phyloP scores from a whole-genome alignment of 2,888 invertebrate genomes.

The Cheilosia soror region DNA sequence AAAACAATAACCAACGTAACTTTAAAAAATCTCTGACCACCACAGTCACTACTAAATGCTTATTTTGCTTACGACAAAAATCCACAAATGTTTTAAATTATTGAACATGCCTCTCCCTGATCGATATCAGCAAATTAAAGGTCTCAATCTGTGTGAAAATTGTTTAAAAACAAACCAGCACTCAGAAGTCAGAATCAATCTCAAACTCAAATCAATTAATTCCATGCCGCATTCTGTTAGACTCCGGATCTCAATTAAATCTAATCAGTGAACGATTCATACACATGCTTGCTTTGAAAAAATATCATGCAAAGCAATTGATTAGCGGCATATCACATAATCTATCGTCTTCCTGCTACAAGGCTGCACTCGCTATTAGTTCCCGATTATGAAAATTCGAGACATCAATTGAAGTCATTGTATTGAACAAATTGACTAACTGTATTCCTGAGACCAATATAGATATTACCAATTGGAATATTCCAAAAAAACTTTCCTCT shows the following conservation, averaged over 20 bases:
- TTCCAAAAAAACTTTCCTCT: conserved; percentile 44
- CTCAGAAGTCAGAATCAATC: too few relatives aligned
- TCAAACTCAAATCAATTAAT: conserved; percentile 12
- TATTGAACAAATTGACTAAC: too few relatives aligned
- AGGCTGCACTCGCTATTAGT: too few relatives aligned
- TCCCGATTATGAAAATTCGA: too few relatives aligned
- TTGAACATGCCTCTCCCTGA: too few relatives aligned
- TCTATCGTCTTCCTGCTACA: conserved; percentile 21
- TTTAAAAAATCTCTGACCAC: conserved; percentile 7
- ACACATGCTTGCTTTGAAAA: conserved; percentile 23
- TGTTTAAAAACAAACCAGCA: too few relatives aligned
- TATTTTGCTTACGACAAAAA: too few relatives aligned
- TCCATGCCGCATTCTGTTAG: conserved; percentile 46
- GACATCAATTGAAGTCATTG: too few relatives aligned
- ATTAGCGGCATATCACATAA: conserved; percentile 36
- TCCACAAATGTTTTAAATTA: too few relatives aligned
- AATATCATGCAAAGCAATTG: conserved; percentile 38
- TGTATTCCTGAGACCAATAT: conserved; percentile 36
- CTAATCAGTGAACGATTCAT: conserved; percentile 51
- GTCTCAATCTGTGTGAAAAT: too few relatives aligned
- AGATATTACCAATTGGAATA: conserved; percentile 37
- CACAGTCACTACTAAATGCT: not conserved
- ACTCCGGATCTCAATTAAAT: conserved; percentile 63
- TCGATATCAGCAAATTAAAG: too few relatives aligned
- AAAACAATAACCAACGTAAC: conserved; percentile 11